These are phyloP conservation scores for Australoheros facetus DNA, from an alignment of 2,797 vertebrate genomes.

Conservation along the genomic window DNA sequence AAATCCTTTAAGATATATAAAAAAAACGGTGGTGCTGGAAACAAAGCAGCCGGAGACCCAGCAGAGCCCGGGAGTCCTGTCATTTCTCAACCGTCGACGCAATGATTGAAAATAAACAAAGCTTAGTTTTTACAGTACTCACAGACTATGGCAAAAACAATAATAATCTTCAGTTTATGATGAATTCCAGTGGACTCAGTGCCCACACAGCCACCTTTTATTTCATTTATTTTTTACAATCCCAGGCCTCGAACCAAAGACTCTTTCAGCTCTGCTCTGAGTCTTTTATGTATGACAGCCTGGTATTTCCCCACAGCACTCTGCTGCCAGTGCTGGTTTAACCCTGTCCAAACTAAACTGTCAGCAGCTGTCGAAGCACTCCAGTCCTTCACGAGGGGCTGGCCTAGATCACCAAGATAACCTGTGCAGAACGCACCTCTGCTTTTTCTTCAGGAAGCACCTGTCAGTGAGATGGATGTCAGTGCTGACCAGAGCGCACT, in stretches of 20 bases:
- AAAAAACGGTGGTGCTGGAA: constrained; percentile 11
- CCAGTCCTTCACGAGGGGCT: constrained; percentile 12
- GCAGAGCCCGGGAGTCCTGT: constrained; percentile 13
- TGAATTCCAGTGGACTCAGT: constrained; percentile 46
- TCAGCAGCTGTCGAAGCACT: constrained; percentile 31
- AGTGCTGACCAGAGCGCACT: neutral
- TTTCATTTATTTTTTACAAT: constrained; percentile 22
- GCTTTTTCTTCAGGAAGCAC: constrained; percentile 6
- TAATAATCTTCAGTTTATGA: constrained; percentile 48
- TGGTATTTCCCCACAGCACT: constrained; percentile 54
- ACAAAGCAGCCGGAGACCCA: constrained; percentile 1
- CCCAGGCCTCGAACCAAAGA: constrained; percentile 29
- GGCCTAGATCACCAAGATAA: constrained; percentile 20
- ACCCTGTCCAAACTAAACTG: constrained; percentile 27
- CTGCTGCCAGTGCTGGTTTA: neutral
- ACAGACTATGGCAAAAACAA: constrained; percentile 50
- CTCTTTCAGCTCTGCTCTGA: constrained; percentile 7
- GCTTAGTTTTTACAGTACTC: constrained; percentile 39
- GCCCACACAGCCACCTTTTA: neutral
- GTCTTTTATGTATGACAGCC: constrained; percentile 36
- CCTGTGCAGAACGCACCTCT: neutral
- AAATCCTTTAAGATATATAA: constrained; percentile 8
- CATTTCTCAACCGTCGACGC: constrained; percentile 10
- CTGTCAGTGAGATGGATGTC: neutral
- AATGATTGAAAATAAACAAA: constrained; percentile 48